Evolutionary conservation across 2,113 vertebrate species (phyloP), one percentile per base, ranked within the genome.

Genomic region (Prionailurus bengalensis): DNA sequence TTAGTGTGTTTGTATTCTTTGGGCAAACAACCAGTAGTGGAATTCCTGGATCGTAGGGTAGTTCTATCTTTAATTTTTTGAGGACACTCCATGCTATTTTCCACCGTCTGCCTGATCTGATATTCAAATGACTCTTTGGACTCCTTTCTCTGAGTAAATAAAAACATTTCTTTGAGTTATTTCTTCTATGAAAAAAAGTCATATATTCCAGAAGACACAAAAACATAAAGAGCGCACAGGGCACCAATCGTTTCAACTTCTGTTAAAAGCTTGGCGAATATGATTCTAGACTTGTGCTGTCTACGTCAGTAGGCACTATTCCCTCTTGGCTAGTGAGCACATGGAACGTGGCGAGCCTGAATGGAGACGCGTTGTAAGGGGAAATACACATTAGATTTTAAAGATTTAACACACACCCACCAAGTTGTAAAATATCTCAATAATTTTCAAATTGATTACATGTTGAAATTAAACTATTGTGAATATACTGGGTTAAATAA

Each of bases 121-220:
- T 51, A 42, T 19, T 73, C 84, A 91, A 79, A 74, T 25, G n/a
- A 71, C 76, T 78, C 48, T 81, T 45, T 82, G n/a, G n/a, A 74
- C 4, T 61, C 48, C 45, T n/a, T 39, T 45, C 29, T 79, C 45
- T 45, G 55, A 42, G 42, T 65, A 89, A 83, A 66, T 29, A 61
- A 33, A 73, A 73, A 63, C 11, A 3, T 79, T 58, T 48, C 7
- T 91, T 81, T 53, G 9, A 45, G 4, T 85, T 65, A 25, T 53
- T 81, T 89, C 42, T 48, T 5, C 65, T 86, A 55, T 36, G 53
- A 74, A 89, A 58, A 78, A 58, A 45, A 58, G 51, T n/a, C 73
- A 89, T n/a, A 29, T 23, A 27, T 45, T 78, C 25, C 74, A 91
- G 74, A 91, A 95, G 82, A 61, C 31, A 90, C n/a, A 88, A 19